Evolutionary conservation across 1,140 invertebrate species (phyloP), one percentile per base, ranked within the genome.

Genomic region (Brachionus manjavacas): DNA sequence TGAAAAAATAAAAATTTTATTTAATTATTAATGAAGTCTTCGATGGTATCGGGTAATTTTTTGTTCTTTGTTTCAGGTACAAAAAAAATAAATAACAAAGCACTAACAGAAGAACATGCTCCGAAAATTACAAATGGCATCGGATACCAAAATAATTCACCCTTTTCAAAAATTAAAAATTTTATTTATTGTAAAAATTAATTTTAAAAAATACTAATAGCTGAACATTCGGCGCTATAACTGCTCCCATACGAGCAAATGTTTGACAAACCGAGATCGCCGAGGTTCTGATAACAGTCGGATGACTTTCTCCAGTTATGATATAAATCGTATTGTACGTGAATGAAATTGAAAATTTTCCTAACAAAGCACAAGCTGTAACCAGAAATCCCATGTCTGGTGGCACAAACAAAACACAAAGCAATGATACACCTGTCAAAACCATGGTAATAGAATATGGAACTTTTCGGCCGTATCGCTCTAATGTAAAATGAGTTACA

Each of bases 31-130:
- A 43, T 85, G 9, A 87, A 52, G 12, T 87, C 87, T n/a, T 84
- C 85, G n/a, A 86, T 55, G 9, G 84, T 85, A 12, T 87, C 86
- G 2, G 86, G 86, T 14, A 87, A 84, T 81, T 86, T 85, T 46
- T 83, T 83, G 9, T 85, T 85, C 49, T 84, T 85, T 12, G 87
- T 86, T 80, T 87, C 87, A 14, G 87, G 86, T 49, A 87, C 49
- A 35, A 86, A 64, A 16, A 81, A 52, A 12, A 85, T 16, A 20
- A 86, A 64, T 1, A 85, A 8, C 23, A 84, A 60, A 11, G 85
- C 85, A 4, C 86, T n/a, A 16, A 86, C 20, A 7, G 81, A 83
- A 52, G 86, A 86, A 16, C 86, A 55, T 4, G 80, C 85, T 20
- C 85, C 85, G 3, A 85, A 86, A n/a, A 70, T 84, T 85, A 86